A percentile compares a stretch with the other conserved stretches of the same genome.
Conservation (phyloP, 2,113 vertebrate species). For the Gadus macrocephalus region DNA sequence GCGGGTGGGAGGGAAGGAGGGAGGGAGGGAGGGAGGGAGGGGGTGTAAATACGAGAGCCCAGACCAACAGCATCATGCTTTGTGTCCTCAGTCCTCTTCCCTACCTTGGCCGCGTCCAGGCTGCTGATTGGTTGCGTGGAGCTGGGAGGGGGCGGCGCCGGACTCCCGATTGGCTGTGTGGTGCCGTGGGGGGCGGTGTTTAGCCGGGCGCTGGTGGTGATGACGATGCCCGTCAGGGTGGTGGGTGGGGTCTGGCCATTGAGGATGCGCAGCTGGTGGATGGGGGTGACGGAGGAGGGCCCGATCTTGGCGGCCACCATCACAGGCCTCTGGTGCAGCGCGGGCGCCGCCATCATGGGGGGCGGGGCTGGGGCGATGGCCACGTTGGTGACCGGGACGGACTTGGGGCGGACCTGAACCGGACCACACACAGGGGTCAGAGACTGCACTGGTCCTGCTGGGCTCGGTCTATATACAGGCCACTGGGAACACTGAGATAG, state of each 20-base stretch:
- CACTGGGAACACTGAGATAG: no score
- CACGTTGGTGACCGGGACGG: constrained; percentile 86
- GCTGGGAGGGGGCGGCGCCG: constrained; percentile 29
- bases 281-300: constrained; percentile 82
- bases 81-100: background rate
- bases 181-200: constrained; percentile 60
- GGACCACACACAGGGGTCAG: constrained; percentile 30
- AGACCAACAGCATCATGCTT: no score
- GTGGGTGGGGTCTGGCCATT: constrained; percentile 83
- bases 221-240: constrained; percentile 90
- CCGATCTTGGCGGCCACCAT: constrained; percentile 93
- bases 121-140: constrained; percentile 86
- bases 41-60: no score
- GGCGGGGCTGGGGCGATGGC: constrained; percentile 95
- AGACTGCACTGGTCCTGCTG: no score
- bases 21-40: no score
- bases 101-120: constrained; percentile 87
- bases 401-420: constrained; percentile 88
- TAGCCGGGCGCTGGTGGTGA: constrained; percentile 82
- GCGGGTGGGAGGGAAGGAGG: background rate
- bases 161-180: background rate
- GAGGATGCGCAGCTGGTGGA: constrained; percentile 94
- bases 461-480: no score
- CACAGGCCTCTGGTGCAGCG: constrained; percentile 91
- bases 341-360: constrained; percentile 95